These are phyloP conservation scores for Chloropsis cyanopogon DNA, from an alignment of 2,113 vertebrate genomes.

Conservation along the genomic window DNA sequence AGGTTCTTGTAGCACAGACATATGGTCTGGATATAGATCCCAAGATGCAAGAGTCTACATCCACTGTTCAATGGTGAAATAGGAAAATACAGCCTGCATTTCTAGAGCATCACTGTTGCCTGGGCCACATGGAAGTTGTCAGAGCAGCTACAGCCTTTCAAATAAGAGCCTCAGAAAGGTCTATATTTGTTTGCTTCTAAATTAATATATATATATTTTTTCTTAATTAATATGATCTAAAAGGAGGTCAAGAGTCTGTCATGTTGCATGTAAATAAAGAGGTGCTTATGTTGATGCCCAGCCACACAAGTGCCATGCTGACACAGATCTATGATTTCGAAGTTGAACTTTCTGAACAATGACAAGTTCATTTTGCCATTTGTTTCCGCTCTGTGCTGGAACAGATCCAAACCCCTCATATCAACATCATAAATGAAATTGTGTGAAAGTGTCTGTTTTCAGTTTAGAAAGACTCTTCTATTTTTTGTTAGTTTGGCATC, in stretches of 20 bases:
- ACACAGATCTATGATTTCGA: neutral
- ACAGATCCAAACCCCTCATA: neutral
- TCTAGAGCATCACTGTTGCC: neutral
- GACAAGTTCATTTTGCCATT: neutral
- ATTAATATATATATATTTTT: neutral
- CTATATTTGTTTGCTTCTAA: neutral
- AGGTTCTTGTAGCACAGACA: neutral
- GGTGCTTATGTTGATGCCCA: neutral
- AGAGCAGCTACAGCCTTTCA: slow-evolving; percentile 19
- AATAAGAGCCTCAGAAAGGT: neutral
- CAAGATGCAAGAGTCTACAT: neutral
- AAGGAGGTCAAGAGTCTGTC: neutral
- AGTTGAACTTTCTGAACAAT: neutral
- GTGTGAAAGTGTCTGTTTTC: neutral
- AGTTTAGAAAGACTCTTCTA: neutral
- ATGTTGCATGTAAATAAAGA: neutral
- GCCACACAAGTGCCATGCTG: neutral
- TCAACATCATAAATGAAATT: neutral
- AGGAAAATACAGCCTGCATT: neutral
- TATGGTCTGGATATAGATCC: neutral
- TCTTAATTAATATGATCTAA: neutral
- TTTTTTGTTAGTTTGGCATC: neutral
- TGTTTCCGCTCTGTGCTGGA: neutral
- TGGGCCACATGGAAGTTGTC: neutral
- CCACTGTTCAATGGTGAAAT: neutral